A percentile compares a stretch with the other conserved stretches of the same genome.
phyloP scores from a whole-genome alignment of 2,113 vertebrate genomes.

The Chionodraco myersi region DNA sequence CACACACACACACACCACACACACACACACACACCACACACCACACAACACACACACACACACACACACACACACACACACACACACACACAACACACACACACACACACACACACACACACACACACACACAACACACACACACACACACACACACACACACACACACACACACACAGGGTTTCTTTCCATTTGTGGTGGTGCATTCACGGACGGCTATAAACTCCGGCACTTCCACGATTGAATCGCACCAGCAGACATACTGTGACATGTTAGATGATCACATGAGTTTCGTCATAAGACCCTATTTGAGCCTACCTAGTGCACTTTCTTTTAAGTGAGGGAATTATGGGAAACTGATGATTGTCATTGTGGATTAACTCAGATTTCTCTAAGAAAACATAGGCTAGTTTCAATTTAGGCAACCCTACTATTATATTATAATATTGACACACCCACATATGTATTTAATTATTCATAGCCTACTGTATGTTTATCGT shows the following conservation, averaged over 20 bases:
- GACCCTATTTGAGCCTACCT: neutral
- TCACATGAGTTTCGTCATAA: neutral
- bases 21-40: conserved; percentile 16
- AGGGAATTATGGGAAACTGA: neutral
- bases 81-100: conserved; percentile 39
- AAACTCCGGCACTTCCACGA: neutral
- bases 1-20: neutral
- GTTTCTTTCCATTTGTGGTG: conserved; percentile 59
- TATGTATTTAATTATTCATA: neutral
- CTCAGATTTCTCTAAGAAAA: neutral
- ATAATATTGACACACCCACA: neutral
- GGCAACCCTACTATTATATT: neutral
- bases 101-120: conserved; percentile 21
- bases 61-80: conserved; percentile 8
- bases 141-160: conserved; percentile 11
- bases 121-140: neutral
- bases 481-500: neutral
- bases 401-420: neutral
- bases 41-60: conserved; percentile 5
- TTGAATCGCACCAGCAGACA: neutral
- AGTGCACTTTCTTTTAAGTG: neutral
- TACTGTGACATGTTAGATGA: neutral
- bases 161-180: conserved; percentile 36
- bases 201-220: conserved; percentile 53
- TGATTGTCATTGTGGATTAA: neutral